phyloP scores from a whole-genome alignment of 1,140 invertebrate genomes.

The Bombus consobrinus region DNA sequence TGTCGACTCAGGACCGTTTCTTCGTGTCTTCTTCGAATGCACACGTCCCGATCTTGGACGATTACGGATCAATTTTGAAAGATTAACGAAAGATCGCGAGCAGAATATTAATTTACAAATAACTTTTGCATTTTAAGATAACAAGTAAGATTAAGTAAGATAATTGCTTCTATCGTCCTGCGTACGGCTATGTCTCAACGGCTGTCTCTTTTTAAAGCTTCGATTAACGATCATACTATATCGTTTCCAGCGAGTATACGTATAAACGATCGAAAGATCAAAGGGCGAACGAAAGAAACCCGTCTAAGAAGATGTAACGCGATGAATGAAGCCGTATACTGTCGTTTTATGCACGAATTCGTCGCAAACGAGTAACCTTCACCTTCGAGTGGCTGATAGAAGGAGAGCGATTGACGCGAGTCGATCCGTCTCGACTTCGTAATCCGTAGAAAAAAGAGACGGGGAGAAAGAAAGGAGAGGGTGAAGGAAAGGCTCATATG shows the following conservation, averaged over 20 bases:
- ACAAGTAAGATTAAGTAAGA: neutral
- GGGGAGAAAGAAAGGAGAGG: neutral
- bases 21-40: no score
- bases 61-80: neutral
- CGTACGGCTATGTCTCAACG: neutral
- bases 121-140: neutral
- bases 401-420: neutral
- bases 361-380: constrained; percentile 50
- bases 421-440: neutral
- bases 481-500: neutral
- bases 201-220: neutral
- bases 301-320: constrained; percentile 46
- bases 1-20: no score
- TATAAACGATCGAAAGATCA: neutral
- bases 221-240: neutral
- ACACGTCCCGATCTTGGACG: neutral
- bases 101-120: neutral
- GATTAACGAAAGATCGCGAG: neutral
- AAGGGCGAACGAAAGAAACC: constrained; percentile 57
- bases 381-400: constrained; percentile 23
- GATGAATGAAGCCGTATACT: constrained; percentile 66
- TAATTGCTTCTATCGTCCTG: neutral
- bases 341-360: constrained; percentile 44
- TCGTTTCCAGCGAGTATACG: neutral
- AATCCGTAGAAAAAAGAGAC: neutral